Percentiles rank a stretch among this genome's conserved stretches.
phyloP scores from a whole-genome alignment of 2,113 vertebrate species.

The Bagarius yarrelli region DNA sequence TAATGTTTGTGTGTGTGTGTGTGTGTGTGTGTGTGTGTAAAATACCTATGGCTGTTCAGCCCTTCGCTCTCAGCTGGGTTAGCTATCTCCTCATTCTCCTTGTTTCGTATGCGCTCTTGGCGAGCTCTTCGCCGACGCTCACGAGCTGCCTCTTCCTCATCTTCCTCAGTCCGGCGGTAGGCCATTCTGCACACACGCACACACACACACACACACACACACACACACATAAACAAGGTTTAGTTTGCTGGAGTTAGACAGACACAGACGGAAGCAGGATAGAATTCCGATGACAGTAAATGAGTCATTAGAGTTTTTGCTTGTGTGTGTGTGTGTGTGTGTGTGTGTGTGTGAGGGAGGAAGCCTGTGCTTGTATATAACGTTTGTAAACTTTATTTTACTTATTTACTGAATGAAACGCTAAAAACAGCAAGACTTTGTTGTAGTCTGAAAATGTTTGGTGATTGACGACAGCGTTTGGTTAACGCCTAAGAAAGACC shows the following conservation, averaged over 20 bases:
- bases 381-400: constrained; percentile 37
- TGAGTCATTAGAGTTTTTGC: constrained; percentile 13
- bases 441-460: constrained; percentile 56
- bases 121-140: constrained; percentile 90
- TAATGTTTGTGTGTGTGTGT: background rate
- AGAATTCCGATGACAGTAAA: constrained; percentile 10
- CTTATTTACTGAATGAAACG: background rate
- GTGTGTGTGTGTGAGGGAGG: constrained; percentile 1
- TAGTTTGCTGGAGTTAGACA: background rate
- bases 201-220: constrained; percentile 34
- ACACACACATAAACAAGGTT: background rate
- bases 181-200: constrained; percentile 71
- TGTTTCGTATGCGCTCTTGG: constrained; percentile 81
- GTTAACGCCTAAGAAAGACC: constrained; percentile 61
- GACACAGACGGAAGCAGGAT: background rate
- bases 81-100: constrained; percentile 76
- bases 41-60: constrained; percentile 86
- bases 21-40: background rate
- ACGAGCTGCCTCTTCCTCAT: constrained; percentile 92
- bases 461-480: constrained; percentile 57
- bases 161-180: constrained; percentile 82
- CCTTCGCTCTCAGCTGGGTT: constrained; percentile 74
- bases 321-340: constrained; percentile 15
- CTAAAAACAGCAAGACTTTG: constrained; percentile 4
- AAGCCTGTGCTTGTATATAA: constrained; percentile 4